Evolutionary conservation across 2,888 invertebrate species (phyloP), one percentile per base, ranked within the genome.

Genomic region (Acronicta aceris): DNA sequence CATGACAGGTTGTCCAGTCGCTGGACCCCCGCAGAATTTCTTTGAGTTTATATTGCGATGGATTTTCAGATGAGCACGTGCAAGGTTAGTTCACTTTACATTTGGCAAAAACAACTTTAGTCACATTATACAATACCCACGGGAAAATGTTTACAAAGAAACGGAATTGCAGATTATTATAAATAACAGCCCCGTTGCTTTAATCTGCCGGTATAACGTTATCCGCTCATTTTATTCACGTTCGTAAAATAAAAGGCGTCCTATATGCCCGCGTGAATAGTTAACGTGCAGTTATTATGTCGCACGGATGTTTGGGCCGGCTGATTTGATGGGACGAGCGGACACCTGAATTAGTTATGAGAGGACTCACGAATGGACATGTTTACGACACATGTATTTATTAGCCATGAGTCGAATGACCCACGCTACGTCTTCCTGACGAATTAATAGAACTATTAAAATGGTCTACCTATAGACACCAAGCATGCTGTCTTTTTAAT

Each of bases 301-400:
- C n/a, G 52, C 17, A 25, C 41, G 49, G 46, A 47, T 51, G 17
- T 42, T 25, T 33, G 41, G 0, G 38, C 3, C 41, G 21, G 7
- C 27, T 41, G 13, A 21, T 48, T 16, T 25, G 48, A 49, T 41
- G 45, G 43, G 38, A 21, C 27, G 42, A 42, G 16, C 16, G 27
- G 10, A 33, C 40, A 17, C 15, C 27, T 68, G 57, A 45, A 62
- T 67, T 40, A 57, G 25, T 62, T 17, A 68, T 53, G 52, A 46
- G 45, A 38, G 51, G 54, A 33, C 6, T 21, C n/a, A n/a, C 54
- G 15, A 9, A 9, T 6, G 27, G 27, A 38, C 33, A n/a, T 50
- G 57, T 56, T 41, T 10, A 30, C 30, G 27, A 17, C 49, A 56
- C 47, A 12, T 51, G 27, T 45, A 41, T 59, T 45, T 52, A 63